Evolutionary conservation across 2,888 invertebrate genomes (phyloP), one percentile per base, ranked within the genome.

Genomic region (Drosophila monieri): DNA sequence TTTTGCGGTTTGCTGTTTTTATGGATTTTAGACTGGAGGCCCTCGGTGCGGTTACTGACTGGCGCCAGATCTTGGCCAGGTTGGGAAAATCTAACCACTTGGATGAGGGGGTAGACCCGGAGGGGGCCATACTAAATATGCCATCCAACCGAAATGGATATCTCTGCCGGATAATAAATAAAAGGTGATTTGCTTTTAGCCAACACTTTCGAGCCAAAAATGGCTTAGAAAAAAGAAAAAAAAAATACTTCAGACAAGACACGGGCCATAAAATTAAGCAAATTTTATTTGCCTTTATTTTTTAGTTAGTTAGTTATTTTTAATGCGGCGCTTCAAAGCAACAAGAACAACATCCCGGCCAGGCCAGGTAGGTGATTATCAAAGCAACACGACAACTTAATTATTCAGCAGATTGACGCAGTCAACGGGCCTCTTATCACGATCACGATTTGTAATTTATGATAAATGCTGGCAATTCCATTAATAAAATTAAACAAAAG

Each of bases 381-480:
- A 73, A 69, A 73, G 73, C 72, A 58, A 77, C 76, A 74, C 77
- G 81, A 81, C 81, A 81, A 81, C 81, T 81, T 81, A 79, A 85
- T 81, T 81, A 85, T 80, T 80, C 78, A 80, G 67, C 14, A 52
- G 61, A 62, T 57, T 39, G 55, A 69, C 71, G 48, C 41, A 47
- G 23, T 41, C 61, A 41, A 25, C 61, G 69, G 61, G 47, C 60
- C 76, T 80, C 71, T 84, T 85, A 84, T 86, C 87, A 74, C 74
- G 87, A 88, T 88, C 87, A 79, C 77, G 87, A 87, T 75, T 87
- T 76, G 85, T 88, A 79, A 85, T 85, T 85, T 88, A 85, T 88
- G 85, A 85, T 85, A 88, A 87, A 84, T 79, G 75, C 81, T 85
- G 85, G 85, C 81, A 81, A 88, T 88, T 88, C 87, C 88, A 85